phyloP scores from a whole-genome alignment of 2,797 vertebrate genomes.

The Enteromius treurensis region DNA sequence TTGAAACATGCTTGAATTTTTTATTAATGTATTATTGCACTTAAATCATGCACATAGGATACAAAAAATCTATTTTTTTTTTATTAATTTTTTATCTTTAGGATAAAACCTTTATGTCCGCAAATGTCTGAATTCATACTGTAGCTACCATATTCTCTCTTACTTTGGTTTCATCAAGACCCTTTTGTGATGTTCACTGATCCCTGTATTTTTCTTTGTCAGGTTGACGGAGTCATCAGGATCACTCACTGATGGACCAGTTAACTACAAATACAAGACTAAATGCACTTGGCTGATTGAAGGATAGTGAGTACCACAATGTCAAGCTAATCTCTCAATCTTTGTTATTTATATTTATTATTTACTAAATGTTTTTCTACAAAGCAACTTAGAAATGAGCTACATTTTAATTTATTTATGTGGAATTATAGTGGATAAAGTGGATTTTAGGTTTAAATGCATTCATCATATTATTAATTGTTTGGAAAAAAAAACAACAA shows the following conservation, averaged over 20 bases:
- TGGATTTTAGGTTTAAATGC: not conserved
- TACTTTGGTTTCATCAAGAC: not conserved
- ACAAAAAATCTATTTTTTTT: not conserved
- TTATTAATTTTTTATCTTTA: not conserved
- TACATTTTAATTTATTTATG: not conserved
- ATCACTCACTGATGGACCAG: constrained; percentile 75
- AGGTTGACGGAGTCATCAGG: constrained; percentile 46
- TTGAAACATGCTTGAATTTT: too few relatives aligned
- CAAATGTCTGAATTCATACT: not conserved
- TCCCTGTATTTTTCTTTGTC: constrained; percentile 21
- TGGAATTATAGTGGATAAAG: not conserved
- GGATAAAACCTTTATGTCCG: not conserved
- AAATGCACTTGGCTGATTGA: constrained; percentile 89
- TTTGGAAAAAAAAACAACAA: constrained; percentile 58
- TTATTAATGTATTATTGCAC: too few relatives aligned
- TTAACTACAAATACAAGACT: constrained; percentile 95
- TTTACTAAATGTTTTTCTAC: not conserved
- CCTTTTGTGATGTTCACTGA: not conserved
- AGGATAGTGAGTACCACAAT: constrained; percentile 45
- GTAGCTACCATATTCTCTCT: not conserved
- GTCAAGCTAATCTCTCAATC: not conserved
- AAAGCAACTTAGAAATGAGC: not conserved
- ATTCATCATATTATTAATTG: constrained; percentile 79
- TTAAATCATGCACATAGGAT: not conserved
- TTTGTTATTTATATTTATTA: not conserved